Evolutionary conservation across 2,888 invertebrate genomes (phyloP), one percentile per base, ranked within the genome.

Genomic region (Yponomeuta cagnagella): DNA sequence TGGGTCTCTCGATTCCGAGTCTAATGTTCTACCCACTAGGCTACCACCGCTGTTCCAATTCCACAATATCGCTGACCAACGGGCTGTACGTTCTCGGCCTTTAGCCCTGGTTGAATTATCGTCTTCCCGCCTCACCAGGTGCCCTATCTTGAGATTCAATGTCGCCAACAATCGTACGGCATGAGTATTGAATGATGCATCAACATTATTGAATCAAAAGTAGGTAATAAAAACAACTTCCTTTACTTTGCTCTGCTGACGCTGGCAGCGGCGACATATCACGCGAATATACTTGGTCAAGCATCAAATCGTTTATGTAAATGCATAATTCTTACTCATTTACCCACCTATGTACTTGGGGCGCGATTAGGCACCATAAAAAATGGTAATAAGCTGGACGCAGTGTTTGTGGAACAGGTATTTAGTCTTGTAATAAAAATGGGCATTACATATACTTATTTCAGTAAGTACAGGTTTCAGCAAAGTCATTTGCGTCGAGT

Each of bases 221-320:
- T 43, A 43, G 5, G 15, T 31, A 52, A 33, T 70, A 15, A 31
- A 63, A 70, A 10, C 33, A 37, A 37, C 23, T 23, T 52, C 15
- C 63, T 69, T 12, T 3, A 69, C 63, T 12, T 37, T 5, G 48
- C 12, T 31, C 30, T 63, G 58, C 48, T 70, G 12, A 12, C 66
- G 8, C 12, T 70, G 64, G 63, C 10, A 10, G 30, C 48, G 37
- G 70, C 58, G 70, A 67, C 71, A 71, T 71, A 74, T 77, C 78
- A 77, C 77, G 76, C 74, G 74, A 77, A 72, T 76, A 65, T 65
- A 72, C 52, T 63, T 48, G 63, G 37, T 63, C 65, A 68, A 75
- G 73, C 72, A 74, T 76, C 71, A 71, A 75, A 79, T 78, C 74
- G 76, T 75, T 77, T 77, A 82, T 81, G 81, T 73, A 74, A 80